phyloP scores from a whole-genome alignment of 2,797 vertebrate genomes.

The Mastacembelus armatus region DNA sequence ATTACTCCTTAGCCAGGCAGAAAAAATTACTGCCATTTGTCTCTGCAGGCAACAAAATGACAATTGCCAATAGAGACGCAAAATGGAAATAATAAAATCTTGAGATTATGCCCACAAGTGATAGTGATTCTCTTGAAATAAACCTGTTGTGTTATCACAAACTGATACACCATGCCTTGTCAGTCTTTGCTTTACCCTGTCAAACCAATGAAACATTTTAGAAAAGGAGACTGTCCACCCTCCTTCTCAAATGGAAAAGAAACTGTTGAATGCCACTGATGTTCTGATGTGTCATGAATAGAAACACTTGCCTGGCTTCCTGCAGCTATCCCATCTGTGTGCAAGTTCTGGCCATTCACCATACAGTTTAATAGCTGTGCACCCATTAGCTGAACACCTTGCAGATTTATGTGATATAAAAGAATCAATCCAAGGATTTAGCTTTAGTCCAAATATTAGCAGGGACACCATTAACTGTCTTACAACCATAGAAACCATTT shows the following conservation, averaged over 20 bases:
- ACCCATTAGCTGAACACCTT: constrained; percentile 13
- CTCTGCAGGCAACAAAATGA: background rate
- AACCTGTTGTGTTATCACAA: background rate
- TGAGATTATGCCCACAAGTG: background rate
- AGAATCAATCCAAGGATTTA: background rate
- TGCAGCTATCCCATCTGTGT: constrained; percentile 44
- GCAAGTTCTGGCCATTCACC: background rate
- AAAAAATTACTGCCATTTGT: background rate
- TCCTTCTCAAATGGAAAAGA: constrained; percentile 7
- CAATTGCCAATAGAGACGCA: background rate
- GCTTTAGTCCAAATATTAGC: constrained; percentile 4
- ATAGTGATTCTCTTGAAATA: constrained; percentile 1
- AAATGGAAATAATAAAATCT: constrained; percentile 4
- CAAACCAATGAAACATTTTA: constrained; percentile 17
- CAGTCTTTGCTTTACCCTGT: background rate
- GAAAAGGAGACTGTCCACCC: constrained; percentile 14
- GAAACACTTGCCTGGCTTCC: constrained; percentile 29
- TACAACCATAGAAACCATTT: constrained; percentile 5
- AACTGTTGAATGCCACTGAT: constrained; percentile 40
- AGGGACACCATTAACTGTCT: background rate
- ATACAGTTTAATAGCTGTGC: background rate
- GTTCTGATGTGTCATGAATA: constrained; percentile 44
- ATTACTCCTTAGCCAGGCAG: background rate
- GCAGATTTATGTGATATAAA: constrained; percentile 8
- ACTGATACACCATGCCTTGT: background rate